phyloP scores from a whole-genome alignment of 2,797 vertebrate species.

The Tragelaphus oryx region DNA sequence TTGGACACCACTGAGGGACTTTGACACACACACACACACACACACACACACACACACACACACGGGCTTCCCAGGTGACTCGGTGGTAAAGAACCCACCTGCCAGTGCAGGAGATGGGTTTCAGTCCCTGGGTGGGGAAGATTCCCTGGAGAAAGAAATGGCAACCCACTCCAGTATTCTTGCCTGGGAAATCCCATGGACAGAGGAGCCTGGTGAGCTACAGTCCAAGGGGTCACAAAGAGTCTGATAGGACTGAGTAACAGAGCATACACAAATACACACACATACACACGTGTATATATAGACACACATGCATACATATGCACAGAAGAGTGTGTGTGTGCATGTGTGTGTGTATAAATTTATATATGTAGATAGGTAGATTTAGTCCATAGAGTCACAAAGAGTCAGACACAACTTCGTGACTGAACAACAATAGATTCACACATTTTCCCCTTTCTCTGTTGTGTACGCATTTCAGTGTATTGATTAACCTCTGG shows the following conservation, averaged over 20 bases:
- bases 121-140: background rate
- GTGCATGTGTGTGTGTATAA: background rate
- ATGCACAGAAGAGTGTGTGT: background rate
- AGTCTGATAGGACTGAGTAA: background rate
- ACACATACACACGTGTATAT: background rate
- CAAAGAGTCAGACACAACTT: background rate
- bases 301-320: background rate
- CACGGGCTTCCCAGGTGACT: background rate
- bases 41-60: background rate
- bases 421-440: fast-evolving
- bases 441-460: background rate
- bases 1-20: background rate
- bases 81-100: background rate
- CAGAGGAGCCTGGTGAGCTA: background rate
- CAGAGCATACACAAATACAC: background rate
- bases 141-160: background rate
- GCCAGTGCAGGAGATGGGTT: background rate
- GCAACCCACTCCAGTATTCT: background rate
- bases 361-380: background rate
- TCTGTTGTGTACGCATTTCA: background rate
- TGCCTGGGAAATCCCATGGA: background rate
- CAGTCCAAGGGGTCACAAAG: background rate
- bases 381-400: background rate
- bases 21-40: background rate
- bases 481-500: background rate